These are phyloP conservation scores for Phodopus roborovskii DNA, from an alignment of 2,113 vertebrate species.

Conservation along the genomic window DNA sequence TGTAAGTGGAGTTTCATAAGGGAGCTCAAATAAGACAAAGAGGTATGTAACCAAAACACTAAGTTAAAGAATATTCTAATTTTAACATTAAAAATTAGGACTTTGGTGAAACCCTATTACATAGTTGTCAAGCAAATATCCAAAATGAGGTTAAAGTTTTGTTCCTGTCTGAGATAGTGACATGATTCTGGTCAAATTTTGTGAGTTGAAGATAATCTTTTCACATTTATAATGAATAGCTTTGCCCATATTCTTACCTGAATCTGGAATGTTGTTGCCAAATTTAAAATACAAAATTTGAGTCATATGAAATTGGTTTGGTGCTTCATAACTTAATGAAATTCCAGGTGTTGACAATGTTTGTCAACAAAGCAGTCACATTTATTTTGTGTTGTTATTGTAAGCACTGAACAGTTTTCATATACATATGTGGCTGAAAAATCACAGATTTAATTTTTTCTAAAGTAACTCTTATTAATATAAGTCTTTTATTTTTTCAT, in stretches of 20 bases:
- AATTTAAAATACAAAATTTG: background rate
- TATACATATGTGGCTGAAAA: background rate
- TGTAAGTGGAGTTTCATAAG: background rate
- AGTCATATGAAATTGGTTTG: background rate
- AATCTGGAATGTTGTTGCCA: background rate
- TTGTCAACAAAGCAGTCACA: background rate
- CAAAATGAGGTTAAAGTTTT: background rate
- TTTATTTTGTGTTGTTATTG: background rate
- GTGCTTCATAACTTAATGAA: background rate
- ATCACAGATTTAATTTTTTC: background rate
- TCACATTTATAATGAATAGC: background rate
- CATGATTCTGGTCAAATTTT: background rate
- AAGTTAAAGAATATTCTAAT: background rate
- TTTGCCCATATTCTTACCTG: background rate
- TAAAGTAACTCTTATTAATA: background rate
- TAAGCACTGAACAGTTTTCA: background rate
- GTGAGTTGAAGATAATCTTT: background rate
- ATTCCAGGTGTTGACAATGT: background rate
- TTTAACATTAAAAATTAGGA: background rate
- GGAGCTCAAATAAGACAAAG: background rate
- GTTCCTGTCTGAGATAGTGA: background rate
- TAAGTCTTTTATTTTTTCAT: background rate
- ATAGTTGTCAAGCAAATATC: background rate
- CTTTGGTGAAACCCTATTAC: background rate
- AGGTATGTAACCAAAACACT: background rate